Evolutionary conservation across 2,797 vertebrate genomes (phyloP), one percentile per base, ranked within the genome.

Genomic region (Parotocinclus haroldoi): DNA sequence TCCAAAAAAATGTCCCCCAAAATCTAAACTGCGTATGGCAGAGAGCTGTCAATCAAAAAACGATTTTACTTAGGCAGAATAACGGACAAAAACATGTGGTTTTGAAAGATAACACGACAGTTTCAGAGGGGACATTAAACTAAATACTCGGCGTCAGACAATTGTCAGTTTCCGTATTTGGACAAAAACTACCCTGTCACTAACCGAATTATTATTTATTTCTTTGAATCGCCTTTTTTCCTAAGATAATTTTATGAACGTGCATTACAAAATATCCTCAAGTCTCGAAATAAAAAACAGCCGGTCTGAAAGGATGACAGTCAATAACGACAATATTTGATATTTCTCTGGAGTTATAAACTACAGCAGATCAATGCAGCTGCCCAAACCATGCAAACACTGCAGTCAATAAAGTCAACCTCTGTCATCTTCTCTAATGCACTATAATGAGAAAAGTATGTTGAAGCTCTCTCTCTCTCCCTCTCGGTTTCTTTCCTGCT

Each of bases 291-390:
- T n/a, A n/a, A 50, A 45, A 42, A 17, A 9, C 18, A 19, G 48
- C 39, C 36, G 9, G 9, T 46, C 40, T 49, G 18, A 17, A 71
- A 59, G 17, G 36, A 55, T 55, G 42, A 14, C 40, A 56, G 37
- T 61, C 57, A 72, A 19, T 57, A 48, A 66, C 42, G 44, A 56
- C 63, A 66, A 55, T 66, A 60, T 56, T 61, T 66, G 69, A 72
- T 60, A 66, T 72, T 72, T 66, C 51, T 59, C 59, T 65, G 18
- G 42, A 49, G 69, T 60, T 60, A 53, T 58, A 58, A 59, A 58
- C 38, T 40, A 71, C 64, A 65, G 61, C 40, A 49, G 57, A 49
- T 71, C 63, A 27, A 71, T 60, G 48, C 16, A 37, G 37, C 63
- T 38, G 11, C 13, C 57, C 50, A 56, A n/a, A 12, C 58, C 58